Conservation (phyloP, 2,113 vertebrate genomes). For the Sterrhoptilus dennistouni region DNA sequence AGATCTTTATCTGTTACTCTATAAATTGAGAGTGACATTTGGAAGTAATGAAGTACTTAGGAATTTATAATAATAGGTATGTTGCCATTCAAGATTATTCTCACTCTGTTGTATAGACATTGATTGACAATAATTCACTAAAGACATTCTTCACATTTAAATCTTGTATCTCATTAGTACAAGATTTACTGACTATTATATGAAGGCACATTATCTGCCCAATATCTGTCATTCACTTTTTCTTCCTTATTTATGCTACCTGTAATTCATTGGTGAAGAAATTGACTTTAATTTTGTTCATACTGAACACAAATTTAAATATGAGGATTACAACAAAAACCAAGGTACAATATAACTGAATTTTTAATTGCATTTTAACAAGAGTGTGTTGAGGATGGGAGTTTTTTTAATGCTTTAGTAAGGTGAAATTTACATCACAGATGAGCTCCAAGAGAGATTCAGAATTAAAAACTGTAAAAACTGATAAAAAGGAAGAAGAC, state of each 20-base stretch:
- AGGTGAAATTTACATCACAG: conserved; percentile 23
- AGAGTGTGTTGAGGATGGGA: background rate
- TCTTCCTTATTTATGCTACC: conserved; percentile 62
- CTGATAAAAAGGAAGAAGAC: background rate
- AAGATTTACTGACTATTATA: conserved; percentile 70
- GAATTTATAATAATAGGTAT: conserved; percentile 76
- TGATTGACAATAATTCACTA: conserved; percentile 75
- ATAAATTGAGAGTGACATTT: conserved; percentile 76
- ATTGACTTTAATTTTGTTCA: conserved; percentile 67
- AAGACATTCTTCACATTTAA: conserved; percentile 72
- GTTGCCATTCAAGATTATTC: conserved; percentile 74
- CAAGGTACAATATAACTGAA: conserved; percentile 46
- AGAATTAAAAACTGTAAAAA: background rate
- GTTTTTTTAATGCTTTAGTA: background rate
- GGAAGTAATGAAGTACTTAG: conserved; percentile 73
- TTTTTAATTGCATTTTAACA: conserved; percentile 68
- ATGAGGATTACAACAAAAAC: conserved; percentile 58
- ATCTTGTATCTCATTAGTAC: conserved; percentile 72
- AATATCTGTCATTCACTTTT: conserved; percentile 51
- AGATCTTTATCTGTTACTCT: conserved; percentile 75
- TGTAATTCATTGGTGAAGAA: conserved; percentile 65
- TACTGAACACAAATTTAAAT: conserved; percentile 67
- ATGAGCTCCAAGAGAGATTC: background rate
- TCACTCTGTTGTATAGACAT: conserved; percentile 62
- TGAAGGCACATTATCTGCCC: conserved; percentile 48